phyloP scores from a whole-genome alignment of 2,797 vertebrate species.

The Mastacembelus armatus region DNA sequence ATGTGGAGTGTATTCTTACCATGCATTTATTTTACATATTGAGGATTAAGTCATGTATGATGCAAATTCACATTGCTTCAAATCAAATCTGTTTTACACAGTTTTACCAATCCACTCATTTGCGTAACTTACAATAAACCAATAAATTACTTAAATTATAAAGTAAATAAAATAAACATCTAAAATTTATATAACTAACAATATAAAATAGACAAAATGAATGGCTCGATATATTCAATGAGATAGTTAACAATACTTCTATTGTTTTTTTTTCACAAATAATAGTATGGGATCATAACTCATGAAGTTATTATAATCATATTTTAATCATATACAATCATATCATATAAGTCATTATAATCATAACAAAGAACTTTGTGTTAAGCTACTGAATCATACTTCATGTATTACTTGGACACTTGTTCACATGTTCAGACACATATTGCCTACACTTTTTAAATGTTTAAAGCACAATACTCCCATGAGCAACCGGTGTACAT shows the following conservation, averaged over 20 bases:
- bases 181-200: no score
- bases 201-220: background rate
- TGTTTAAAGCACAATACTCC: conserved; percentile 63
- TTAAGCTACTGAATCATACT: background rate
- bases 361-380: no score
- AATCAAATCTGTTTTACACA: no score
- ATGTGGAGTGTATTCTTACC: background rate
- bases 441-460: conserved; percentile 25
- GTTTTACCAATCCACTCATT: no score
- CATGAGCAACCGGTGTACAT: conserved; percentile 38
- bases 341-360: no score
- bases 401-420: conserved; percentile 6
- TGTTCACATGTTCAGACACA: conserved; percentile 35
- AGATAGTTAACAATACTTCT: background rate
- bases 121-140: no score
- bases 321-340: no score
- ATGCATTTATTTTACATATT: background rate
- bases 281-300: no score
- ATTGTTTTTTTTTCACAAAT: background rate
- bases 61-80: background rate
- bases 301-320: no score
- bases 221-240: background rate
- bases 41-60: background rate
- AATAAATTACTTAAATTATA: no score
- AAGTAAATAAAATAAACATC: no score